Conservation (phyloP, 2,888 invertebrate species). For the Phragmatobia fuliginosa region DNA sequence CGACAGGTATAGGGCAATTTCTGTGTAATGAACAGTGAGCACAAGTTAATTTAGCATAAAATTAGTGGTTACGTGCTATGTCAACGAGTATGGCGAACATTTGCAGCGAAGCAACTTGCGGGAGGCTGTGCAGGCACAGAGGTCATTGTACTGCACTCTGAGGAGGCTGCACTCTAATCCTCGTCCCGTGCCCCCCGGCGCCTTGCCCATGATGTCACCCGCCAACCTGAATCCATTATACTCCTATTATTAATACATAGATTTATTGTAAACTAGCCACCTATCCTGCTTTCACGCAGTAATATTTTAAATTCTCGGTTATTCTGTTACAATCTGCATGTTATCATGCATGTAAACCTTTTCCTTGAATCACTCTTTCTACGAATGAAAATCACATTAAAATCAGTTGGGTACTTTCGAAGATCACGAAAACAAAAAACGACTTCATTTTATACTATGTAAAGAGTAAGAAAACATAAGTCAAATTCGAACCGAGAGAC, state of each 20-base stretch:
- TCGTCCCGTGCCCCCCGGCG: slow-evolving; percentile 59
- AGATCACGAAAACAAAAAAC: no score
- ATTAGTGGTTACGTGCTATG: slow-evolving; percentile 49
- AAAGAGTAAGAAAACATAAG: neutral
- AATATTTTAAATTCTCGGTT: no score
- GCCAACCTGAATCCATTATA: slow-evolving; percentile 65
- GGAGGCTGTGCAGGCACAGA: slow-evolving; percentile 73
- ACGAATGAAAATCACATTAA: no score
- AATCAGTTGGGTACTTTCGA: no score
- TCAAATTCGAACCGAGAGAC: neutral
- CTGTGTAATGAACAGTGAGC: slow-evolving; percentile 38
- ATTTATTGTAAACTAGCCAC: neutral
- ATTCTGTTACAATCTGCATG: no score
- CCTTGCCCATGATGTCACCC: slow-evolving; percentile 46
- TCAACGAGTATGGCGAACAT: slow-evolving; percentile 69
- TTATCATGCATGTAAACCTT: no score
- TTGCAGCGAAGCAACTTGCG: slow-evolving; percentile 64
- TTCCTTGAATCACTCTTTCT: no score
- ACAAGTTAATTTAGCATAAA: slow-evolving; percentile 62
- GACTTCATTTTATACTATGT: no score
- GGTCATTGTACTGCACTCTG: slow-evolving; percentile 77
- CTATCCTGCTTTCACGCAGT: no score
- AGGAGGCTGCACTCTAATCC: slow-evolving; percentile 74
- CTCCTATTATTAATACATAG: slow-evolving; percentile 47
- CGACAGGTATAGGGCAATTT: slow-evolving; percentile 25